A percentile compares a stretch with the other conserved stretches of the same genome.
Conservation (phyloP, 2,888 invertebrate species). For the Netelia inedita region DNA sequence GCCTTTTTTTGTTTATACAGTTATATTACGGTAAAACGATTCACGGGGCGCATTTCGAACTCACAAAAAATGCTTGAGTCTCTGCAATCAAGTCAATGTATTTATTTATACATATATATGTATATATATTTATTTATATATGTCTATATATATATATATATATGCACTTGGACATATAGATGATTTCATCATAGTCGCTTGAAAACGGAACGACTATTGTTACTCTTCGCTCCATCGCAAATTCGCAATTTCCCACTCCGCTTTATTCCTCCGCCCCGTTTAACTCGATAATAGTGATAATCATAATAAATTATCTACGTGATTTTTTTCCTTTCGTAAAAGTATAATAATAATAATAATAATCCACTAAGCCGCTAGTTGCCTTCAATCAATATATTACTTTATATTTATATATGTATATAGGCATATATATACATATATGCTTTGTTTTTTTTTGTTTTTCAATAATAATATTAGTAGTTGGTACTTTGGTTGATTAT, state of each 20-base stretch:
- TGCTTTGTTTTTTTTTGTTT: slow-evolving; percentile 70
- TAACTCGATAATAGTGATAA: slow-evolving; percentile 55
- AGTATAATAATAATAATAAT: slow-evolving; percentile 76
- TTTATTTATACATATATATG: slow-evolving; percentile 24
- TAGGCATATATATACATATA: slow-evolving; percentile 78
- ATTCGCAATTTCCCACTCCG: slow-evolving; percentile 50
- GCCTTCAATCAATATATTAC: slow-evolving; percentile 77
- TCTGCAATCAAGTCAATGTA: slow-evolving; percentile 46
- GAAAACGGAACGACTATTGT: slow-evolving; percentile 57
- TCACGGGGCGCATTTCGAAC: slow-evolving; percentile 56
- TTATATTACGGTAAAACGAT: slow-evolving; percentile 47
- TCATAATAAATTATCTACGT: slow-evolving; percentile 84
- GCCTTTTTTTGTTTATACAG: slow-evolving; percentile 32
- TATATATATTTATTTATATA: slow-evolving; percentile 48
- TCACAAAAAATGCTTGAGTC: slow-evolving; percentile 44
- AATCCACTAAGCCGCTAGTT: slow-evolving; percentile 82
- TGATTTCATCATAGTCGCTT: slow-evolving; percentile 50
- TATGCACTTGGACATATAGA: slow-evolving; percentile 26
- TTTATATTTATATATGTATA: slow-evolving; percentile 87
- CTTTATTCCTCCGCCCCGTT: slow-evolving; percentile 64
- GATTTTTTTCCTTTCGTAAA: slow-evolving; percentile 78
- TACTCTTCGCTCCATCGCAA: slow-evolving; percentile 46
- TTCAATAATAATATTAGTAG: slow-evolving; percentile 85
- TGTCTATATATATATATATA: slow-evolving; percentile 18
- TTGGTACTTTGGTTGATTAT: slow-evolving; percentile 91